Evolutionary conservation across 1,140 invertebrate species (phyloP), one percentile per base, ranked within the genome.

Genomic region (Dryas iulia): DNA sequence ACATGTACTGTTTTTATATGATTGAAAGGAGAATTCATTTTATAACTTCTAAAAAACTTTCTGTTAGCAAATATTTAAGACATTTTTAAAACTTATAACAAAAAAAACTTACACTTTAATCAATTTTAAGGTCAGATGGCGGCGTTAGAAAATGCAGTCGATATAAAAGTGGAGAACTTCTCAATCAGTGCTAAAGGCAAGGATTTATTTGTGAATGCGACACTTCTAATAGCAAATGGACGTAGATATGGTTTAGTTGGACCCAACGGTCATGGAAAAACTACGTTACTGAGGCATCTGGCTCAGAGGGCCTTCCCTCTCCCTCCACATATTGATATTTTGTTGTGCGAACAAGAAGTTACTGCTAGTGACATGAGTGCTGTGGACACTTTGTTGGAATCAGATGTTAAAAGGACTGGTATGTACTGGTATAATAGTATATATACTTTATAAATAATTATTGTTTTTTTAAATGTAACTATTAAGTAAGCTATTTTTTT

Each of bases 211-310:
- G 96, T 98, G 10, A 99, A 99, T 93, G 99, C 99, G 0, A 98
- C 95, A 90, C 91, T 99, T 4, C 92, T 98, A 23, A 99, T 99
- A 75, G 98, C 98, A 3, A 95, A 97, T 81, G 97, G 98, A 0
- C 94, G 98, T 68, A 95, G 98, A 81, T 99, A 99, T 91, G 99
- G 99, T 83, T 92, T 99, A 4, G 98, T 99, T 24, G 99, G 99
- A 39, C 99, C 99, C 3, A 99, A 99, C 93, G 99, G 99, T 2
- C 98, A 99, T 93, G 99, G 99, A 11, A 99, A 99, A 94, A 99
- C 99, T n/a, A 99, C 99, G 0, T 86, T 99, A 12, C 91, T 99
- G 14, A 95, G 98, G 61, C 98, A 99, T 83, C 96, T 99, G 78
- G 96, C 87, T 0, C 95, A 95, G 60, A 93, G 97, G 81, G 95